Conservation (phyloP, 2,888 invertebrate genomes). For the Meiosimyza decipiens region DNA sequence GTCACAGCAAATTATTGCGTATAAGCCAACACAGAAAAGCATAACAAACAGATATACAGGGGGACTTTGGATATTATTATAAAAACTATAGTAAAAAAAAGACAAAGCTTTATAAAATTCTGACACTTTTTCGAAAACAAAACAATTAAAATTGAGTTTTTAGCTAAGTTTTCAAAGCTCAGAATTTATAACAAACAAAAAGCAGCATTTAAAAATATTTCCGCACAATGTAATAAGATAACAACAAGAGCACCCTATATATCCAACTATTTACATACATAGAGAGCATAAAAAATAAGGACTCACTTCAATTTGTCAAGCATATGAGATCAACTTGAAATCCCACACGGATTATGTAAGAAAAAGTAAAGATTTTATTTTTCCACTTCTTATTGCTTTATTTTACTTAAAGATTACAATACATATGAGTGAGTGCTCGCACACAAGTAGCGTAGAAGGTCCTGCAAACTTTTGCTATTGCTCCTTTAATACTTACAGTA, state of each 20-base stretch:
- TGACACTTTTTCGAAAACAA: neutral
- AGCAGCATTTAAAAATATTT: neutral
- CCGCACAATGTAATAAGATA: neutral
- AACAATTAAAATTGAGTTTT: neutral
- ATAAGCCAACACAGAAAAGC: too few relatives aligned
- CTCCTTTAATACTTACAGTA: neutral
- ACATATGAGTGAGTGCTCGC: neutral
- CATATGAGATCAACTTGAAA: slow-evolving; percentile 29
- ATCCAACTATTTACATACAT: too few relatives aligned
- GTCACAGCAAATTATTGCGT: slow-evolving; percentile 10
- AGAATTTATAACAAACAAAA: neutral
- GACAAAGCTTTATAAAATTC: neutral
- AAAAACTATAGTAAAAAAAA: too few relatives aligned
- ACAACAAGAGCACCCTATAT: too few relatives aligned
- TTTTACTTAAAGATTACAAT: slow-evolving; percentile 7
- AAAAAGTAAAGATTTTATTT: neutral
- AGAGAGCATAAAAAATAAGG: neutral
- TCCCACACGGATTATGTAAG: slow-evolving; percentile 21
- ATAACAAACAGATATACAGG: too few relatives aligned
- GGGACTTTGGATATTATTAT: too few relatives aligned
- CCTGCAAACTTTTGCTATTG: neutral
- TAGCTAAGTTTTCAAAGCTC: too few relatives aligned
- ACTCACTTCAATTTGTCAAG: slow-evolving; percentile 28
- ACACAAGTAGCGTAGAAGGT: neutral
- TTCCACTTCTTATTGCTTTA: slow-evolving; percentile 8